Evolutionary conservation across 2,113 vertebrate species (phyloP).

Genomic region (Coryphaenoides rupestris): DNA sequence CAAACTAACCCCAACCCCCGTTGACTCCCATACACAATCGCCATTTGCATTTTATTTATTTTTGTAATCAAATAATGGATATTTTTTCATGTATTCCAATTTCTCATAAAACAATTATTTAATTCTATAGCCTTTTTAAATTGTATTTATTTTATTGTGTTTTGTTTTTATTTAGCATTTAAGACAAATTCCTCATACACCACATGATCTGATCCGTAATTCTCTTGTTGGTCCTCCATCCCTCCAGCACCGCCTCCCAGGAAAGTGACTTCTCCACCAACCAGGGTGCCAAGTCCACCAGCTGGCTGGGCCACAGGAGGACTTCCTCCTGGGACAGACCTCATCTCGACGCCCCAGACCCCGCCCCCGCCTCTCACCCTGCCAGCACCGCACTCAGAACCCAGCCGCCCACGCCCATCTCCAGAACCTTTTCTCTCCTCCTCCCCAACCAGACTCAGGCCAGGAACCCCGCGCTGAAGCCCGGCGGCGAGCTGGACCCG

Average conservation of each 20-base stretch:
- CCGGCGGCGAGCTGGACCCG: constrained; percentile 17
- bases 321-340: constrained; percentile 43
- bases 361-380: constrained; percentile 15
- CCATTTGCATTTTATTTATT: no score
- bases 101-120: no score
- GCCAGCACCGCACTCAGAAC: constrained; percentile 5
- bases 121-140: no score
- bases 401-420: neutral
- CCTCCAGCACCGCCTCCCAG: constrained; percentile 53
- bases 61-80: no score
- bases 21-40: no score
- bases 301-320: constrained; percentile 44
- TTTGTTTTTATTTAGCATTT: no score
- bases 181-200: no score
- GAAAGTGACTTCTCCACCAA: constrained; percentile 29
- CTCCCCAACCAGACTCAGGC: constrained; percentile 2
- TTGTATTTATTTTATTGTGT: no score
- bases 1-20: no score
- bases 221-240: neutral
- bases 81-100: no score
- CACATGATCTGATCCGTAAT: neutral
- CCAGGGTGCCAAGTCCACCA: constrained; percentile 37
- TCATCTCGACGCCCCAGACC: neutral
- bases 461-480: constrained; percentile 24
- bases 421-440: neutral